These are phyloP conservation scores for Leptopilina boulardi DNA, from an alignment of 1,140 invertebrate genomes.

Conservation along the genomic window DNA sequence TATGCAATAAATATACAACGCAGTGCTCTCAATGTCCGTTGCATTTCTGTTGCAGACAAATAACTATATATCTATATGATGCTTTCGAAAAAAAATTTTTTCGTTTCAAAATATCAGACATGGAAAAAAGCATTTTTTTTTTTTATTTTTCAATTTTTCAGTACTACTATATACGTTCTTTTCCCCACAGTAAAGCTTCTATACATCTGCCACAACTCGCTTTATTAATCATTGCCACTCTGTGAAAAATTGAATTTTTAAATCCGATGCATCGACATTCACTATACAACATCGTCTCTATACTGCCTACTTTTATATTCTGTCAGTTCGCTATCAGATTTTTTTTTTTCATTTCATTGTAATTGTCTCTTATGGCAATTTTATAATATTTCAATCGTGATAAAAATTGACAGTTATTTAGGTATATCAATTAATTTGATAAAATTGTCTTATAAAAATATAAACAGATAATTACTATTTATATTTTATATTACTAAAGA, in stretches of 20 bases:
- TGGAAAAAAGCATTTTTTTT: not conserved
- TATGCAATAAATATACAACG: conserved; percentile 6
- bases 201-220: conserved; percentile 20
- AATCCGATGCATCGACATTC: not conserved
- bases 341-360: not conserved
- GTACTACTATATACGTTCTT: not conserved
- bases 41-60: conserved; percentile 3
- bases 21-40: conserved; percentile 8
- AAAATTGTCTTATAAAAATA: too few relatives aligned
- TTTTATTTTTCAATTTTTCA: conserved; percentile 8
- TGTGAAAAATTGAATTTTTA: conserved; percentile 27
- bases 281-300: not conserved
- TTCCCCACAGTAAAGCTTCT: not conserved
- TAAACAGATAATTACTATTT: too few relatives aligned
- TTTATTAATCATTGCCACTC: conserved; percentile 28
- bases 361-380: not conserved
- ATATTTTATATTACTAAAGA: too few relatives aligned
- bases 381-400: not conserved
- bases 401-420: too few relatives aligned
- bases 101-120: not conserved
- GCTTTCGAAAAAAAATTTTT: not conserved
- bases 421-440: too few relatives aligned
- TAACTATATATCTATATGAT: conserved; percentile 12
- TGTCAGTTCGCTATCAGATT: not conserved
- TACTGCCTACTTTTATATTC: conserved; percentile 9